A percentile compares a stretch with the other conserved stretches of the same genome.
These are phyloP conservation scores for Tympanoctomys barrerae DNA, from an alignment of 2,797 vertebrate genomes.

Conservation along the genomic window DNA sequence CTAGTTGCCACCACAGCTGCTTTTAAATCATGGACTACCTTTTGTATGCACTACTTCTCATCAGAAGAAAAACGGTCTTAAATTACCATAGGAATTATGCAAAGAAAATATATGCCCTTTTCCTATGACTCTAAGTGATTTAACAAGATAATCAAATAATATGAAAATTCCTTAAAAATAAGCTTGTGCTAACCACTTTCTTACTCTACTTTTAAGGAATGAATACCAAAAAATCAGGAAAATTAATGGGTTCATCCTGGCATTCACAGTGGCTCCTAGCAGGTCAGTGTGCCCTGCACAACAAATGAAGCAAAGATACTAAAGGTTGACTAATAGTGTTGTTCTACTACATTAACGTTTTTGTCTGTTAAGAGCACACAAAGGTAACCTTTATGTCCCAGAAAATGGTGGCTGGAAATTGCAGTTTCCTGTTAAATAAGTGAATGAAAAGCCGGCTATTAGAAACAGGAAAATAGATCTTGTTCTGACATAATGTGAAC, in stretches of 20 bases:
- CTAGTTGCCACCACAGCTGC: slow-evolving; percentile 6
- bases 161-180: slow-evolving; percentile 58
- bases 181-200: neutral
- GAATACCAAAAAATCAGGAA: slow-evolving; percentile 3
- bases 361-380: slow-evolving; percentile 6
- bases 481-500: slow-evolving; percentile 1
- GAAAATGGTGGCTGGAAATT: neutral
- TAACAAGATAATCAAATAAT: slow-evolving; percentile 33
- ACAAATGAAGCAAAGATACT: slow-evolving; percentile 5
- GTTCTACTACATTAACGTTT: neutral
- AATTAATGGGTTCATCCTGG: neutral
- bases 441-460: slow-evolving; percentile 4
- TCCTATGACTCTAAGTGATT: slow-evolving; percentile 36
- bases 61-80: slow-evolving; percentile 20
- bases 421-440: slow-evolving; percentile 38
- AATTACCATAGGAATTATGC: slow-evolving; percentile 71
- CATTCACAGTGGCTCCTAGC: neutral
- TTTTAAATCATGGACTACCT: slow-evolving; percentile 54
- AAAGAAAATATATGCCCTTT: slow-evolving; percentile 61
- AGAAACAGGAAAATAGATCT: slow-evolving; percentile 14
- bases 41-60: slow-evolving; percentile 61
- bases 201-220: slow-evolving; percentile 24
- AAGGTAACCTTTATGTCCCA: neutral
- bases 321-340: neutral
- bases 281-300: neutral